A percentile compares a stretch with the other conserved stretches of the same genome.
Conservation (phyloP, 2,113 vertebrate species). For the Drymodes brunneopygia region DNA sequence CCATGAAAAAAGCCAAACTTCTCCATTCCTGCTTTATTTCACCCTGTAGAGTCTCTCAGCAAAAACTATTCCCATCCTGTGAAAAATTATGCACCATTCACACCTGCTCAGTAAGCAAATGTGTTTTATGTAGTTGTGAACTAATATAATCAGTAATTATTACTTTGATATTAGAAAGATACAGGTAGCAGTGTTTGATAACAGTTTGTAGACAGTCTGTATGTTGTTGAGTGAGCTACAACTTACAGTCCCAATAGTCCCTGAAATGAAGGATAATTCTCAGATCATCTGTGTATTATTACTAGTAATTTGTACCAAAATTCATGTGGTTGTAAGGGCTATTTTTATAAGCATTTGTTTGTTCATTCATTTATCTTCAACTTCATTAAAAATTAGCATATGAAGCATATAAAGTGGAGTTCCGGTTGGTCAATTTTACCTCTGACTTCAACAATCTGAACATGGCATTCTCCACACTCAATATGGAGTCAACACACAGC, state of each 20-base stretch:
- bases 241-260: neutral
- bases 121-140: neutral
- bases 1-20: neutral
- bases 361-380: neutral
- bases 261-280: neutral
- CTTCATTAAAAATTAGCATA: neutral
- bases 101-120: neutral
- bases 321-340: neutral
- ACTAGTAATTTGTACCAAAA: neutral
- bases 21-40: neutral
- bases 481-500: neutral
- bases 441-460: neutral
- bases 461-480: neutral
- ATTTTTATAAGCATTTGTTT: neutral
- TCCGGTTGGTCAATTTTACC: neutral
- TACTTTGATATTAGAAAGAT: neutral
- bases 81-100: neutral
- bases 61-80: neutral
- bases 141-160: neutral
- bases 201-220: neutral
- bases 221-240: neutral
- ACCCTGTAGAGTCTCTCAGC: neutral
- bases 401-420: neutral
- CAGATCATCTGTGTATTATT: neutral
- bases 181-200: neutral